Percentiles rank a stretch among this genome's conserved stretches.
Evolutionary conservation across 2,113 vertebrate genomes (phyloP).

Genomic region (Ovibos moschatus): DNA sequence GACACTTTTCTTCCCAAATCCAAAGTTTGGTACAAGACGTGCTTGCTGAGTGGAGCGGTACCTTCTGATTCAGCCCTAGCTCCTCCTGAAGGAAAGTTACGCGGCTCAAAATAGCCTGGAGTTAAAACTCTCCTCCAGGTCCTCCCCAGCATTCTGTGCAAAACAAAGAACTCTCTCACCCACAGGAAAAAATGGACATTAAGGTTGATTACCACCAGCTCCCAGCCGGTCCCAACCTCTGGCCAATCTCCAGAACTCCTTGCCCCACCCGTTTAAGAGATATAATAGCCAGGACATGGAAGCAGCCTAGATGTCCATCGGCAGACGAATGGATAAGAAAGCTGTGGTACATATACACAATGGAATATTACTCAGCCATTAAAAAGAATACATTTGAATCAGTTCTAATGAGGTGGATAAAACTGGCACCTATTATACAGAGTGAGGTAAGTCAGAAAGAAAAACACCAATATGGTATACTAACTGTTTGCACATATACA

Average conservation of each 20-base stretch:
- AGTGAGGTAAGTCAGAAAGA: neutral
- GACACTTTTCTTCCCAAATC: neutral
- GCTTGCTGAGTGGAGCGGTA: neutral
- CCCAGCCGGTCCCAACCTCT: neutral
- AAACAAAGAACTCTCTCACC: neutral
- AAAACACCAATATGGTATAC: neutral
- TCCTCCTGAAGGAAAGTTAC: neutral
- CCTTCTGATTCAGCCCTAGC: neutral
- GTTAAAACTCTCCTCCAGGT: neutral
- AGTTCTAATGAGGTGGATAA: neutral
- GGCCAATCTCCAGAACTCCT: neutral
- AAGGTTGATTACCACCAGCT: neutral
- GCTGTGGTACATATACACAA: neutral
- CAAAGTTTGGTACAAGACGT: neutral
- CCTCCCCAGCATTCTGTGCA: neutral
- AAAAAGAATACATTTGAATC: neutral
- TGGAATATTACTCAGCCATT: neutral
- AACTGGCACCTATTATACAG: neutral
- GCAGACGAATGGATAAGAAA: neutral
- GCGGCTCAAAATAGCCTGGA: rapidly evolving
- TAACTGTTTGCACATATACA: neutral
- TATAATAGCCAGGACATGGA: neutral
- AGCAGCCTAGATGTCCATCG: neutral
- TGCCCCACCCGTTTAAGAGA: neutral
- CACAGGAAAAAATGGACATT: neutral